Evolutionary conservation across 37 sponge, comb jelly and placozoan genomes (phyloP).

Genomic region (Agelas oroides): DNA sequence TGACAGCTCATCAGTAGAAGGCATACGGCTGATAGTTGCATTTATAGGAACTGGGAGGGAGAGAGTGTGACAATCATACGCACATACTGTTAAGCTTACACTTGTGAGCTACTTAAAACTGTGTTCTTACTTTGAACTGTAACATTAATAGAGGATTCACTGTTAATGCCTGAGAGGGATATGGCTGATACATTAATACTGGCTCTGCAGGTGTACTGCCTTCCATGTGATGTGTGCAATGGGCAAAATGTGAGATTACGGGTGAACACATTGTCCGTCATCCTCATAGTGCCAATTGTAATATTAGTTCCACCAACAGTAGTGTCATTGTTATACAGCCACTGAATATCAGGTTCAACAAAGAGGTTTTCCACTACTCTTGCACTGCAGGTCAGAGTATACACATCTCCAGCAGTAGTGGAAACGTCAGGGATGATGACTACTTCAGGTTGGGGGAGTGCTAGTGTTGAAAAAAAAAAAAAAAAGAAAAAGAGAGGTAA

Average conservation of each 20-base stretch:
- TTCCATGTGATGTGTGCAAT: conserved; percentile 2
- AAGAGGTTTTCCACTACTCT: too few relatives aligned
- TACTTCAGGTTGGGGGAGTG: background rate
- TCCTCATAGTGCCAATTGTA: background rate
- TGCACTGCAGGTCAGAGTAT: background rate
- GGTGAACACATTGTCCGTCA: background rate
- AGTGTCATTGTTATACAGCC: background rate
- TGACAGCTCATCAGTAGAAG: too few relatives aligned
- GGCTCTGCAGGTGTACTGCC: conserved; percentile 3
- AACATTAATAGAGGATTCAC: too few relatives aligned
- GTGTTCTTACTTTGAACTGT: too few relatives aligned
- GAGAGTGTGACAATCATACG: too few relatives aligned
- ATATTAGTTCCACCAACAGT: background rate
- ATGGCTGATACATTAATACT: background rate
- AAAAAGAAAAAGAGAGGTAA: too few relatives aligned
- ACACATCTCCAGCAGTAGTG: background rate
- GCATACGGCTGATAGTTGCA: too few relatives aligned
- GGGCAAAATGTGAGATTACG: conserved; percentile 7
- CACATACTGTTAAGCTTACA: too few relatives aligned
- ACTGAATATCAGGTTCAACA: background rate
- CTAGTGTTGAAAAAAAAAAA: too few relatives aligned
- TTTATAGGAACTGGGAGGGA: too few relatives aligned
- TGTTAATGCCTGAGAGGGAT: too few relatives aligned
- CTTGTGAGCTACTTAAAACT: too few relatives aligned
- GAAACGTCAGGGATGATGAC: background rate